A percentile compares a stretch with the other conserved stretches of the same genome.
Evolutionary conservation across 2,113 vertebrate genomes (phyloP).

Genomic region (Eubucco bourcierii): DNA sequence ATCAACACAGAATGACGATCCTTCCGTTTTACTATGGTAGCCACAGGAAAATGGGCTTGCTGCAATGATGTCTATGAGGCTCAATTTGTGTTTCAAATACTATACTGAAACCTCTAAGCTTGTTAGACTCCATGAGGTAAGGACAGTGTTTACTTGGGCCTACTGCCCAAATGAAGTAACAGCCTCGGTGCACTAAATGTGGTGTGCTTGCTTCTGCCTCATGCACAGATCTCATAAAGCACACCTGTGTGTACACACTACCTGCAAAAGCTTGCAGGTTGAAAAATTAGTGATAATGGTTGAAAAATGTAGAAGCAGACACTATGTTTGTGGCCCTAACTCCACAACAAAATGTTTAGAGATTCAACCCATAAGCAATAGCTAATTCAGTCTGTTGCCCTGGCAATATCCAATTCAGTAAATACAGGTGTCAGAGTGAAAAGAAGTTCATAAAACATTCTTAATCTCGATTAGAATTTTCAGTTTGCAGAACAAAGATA

Average conservation of each 20-base stretch:
- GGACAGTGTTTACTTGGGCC: neutral
- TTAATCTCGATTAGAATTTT: neutral
- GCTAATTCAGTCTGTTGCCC: neutral
- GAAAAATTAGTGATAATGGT: neutral
- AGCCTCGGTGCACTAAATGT: neutral
- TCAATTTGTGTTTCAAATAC: neutral
- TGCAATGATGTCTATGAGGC: neutral
- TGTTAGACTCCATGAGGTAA: neutral
- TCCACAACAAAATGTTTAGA: neutral
- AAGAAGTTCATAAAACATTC: neutral
- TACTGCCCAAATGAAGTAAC: neutral
- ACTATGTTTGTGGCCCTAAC: neutral
- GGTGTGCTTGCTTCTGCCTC: neutral
- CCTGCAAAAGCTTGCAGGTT: neutral
- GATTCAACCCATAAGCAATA: neutral
- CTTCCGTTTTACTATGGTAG: neutral
- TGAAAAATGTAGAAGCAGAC: neutral
- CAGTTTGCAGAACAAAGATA: neutral
- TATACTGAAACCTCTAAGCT: neutral
- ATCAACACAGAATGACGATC: conserved; percentile 68
- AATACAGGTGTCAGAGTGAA: neutral
- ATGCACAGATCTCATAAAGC: neutral
- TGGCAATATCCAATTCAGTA: neutral
- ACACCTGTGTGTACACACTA: neutral
- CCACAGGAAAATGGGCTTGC: neutral